Base-by-base conservation (phyloP, 2,113 vertebrate species). In the Antennarius striatus region DNA sequence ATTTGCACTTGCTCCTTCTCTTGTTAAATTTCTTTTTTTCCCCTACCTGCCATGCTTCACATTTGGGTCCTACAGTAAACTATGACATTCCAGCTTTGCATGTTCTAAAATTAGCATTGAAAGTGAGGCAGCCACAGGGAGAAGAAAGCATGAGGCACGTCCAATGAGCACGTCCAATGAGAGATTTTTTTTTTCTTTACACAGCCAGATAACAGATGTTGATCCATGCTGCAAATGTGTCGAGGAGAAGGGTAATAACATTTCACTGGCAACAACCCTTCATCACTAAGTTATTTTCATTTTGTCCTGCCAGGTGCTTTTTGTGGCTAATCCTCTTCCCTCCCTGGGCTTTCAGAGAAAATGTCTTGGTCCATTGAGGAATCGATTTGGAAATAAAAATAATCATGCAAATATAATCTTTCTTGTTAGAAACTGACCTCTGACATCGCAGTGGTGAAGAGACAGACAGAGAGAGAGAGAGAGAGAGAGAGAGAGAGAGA, bases 321-420 rank as follows among this genome's bases (percentile, higher is more conserved):
- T 56, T 28, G 17, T 30, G 4, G 12, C 29, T 74, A 70, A 79
- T 70, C 62, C 60, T 32, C 46, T 11, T 17, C 28, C 22, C 36
- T 30, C 14, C 29, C 22, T 22, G 57, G 3, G 7, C 45, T 50
- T 43, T 56, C 46, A 11, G 22, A 62, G 39, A 58, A 73, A 70
- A 61, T 39, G 17, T 65, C 22, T 15, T 0, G 22, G 28, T 53
- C 40, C 43, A 51, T 12, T 22, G 68, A 67, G 61, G 60, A 67
- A 36, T 53, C 49, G 10, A 8, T 58, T 56, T 57, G 62, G 43
- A 73, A 77, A 82, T 85, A 69, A 74, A 73, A 10, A 40, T 58
- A 54, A 81, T 68, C 61, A 68, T 59, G 75, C 67, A 79, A 85
- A 85, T 77, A 43, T 56, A 49, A 71, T 82, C 7, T 70, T 56